A percentile compares a stretch with the other conserved stretches of the same genome.
These are phyloP conservation scores for Myotis yumanensis DNA, from an alignment of 2,113 vertebrate species.

Conservation along the genomic window DNA sequence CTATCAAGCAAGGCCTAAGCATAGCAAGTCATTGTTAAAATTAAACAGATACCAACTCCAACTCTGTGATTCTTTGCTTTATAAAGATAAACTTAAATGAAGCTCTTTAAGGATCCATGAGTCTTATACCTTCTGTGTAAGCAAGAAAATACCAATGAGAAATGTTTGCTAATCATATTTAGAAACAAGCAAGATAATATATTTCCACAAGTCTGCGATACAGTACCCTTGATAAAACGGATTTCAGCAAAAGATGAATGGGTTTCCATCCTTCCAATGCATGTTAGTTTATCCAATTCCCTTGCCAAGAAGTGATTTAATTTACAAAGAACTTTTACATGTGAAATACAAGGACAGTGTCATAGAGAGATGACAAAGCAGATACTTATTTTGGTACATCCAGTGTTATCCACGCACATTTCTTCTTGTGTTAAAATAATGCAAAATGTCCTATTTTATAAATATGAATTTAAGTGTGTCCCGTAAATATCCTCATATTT, in stretches of 20 bases:
- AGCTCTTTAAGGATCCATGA: neutral
- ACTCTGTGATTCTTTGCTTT: neutral
- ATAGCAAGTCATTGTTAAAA: neutral
- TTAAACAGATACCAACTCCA: neutral
- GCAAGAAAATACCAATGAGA: neutral
- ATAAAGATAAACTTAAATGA: neutral
- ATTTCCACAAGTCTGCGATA: neutral
- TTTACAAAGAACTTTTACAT: neutral
- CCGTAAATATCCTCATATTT: neutral
- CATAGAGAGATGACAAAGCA: neutral
- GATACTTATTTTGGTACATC: neutral
- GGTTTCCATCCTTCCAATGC: neutral
- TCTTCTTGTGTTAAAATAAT: neutral
- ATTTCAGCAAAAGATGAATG: neutral
- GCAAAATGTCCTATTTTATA: neutral
- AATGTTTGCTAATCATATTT: neutral
- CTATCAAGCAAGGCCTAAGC: neutral
- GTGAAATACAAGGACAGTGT: neutral
- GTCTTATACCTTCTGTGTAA: neutral
- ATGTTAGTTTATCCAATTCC: neutral
- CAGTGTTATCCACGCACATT: neutral
- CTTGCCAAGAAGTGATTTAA: conserved; percentile 9
- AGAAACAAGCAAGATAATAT: neutral
- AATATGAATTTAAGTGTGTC: neutral
- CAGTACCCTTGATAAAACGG: neutral